Evolutionary conservation across 1,140 invertebrate species (phyloP), one percentile per base, ranked within the genome.

Genomic region (Ostrea denselamellosa): DNA sequence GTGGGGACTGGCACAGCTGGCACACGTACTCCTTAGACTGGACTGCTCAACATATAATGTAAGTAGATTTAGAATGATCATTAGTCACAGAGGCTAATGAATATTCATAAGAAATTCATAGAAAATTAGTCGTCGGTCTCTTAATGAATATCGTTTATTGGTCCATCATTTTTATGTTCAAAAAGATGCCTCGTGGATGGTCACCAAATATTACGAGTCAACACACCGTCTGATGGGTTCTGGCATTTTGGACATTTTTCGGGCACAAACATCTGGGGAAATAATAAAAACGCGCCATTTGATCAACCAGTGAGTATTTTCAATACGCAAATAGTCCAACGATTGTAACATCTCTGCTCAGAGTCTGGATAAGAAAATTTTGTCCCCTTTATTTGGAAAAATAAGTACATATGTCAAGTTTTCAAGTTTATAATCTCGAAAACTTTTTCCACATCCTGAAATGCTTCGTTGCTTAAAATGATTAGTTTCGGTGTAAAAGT

Each of bases 181-280:
- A 62, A 0, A 62, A 62, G 56, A 0, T 62, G 56, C 19, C 14
- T n/a, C 17, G 56, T 62, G 56, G 56, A 62, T 62, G n/a, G 19
- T 62, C 56, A 62, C 56, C 17, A 62, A 62, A 62, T 62, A 62
- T 62, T 62, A 62, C 17, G 56, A 62, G 56, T 62, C 56, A 62
- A 62, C 14, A 62, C 56, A n/a, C 56, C 56, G 3, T 62, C 56
- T 62, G 1, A 62, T 17, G 56, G 56, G 17, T 62, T 62, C 56
- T 62, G 56, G 56, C 3, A 62, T 5, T 17, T 0, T 17, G 56
- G 56, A 62, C 17, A 62, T 62, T 62, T 62, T 62, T 62, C 56
- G 0, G 56, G 56, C 56, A 62, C 56, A 17, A 62, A 62, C 14
- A 62, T 62, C 4, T 62, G 56, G 56, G 56, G 56, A 62, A 17